Evolutionary conservation across 2,113 vertebrate genomes (phyloP).

Genomic region (Urocynchramus pylzowi): DNA sequence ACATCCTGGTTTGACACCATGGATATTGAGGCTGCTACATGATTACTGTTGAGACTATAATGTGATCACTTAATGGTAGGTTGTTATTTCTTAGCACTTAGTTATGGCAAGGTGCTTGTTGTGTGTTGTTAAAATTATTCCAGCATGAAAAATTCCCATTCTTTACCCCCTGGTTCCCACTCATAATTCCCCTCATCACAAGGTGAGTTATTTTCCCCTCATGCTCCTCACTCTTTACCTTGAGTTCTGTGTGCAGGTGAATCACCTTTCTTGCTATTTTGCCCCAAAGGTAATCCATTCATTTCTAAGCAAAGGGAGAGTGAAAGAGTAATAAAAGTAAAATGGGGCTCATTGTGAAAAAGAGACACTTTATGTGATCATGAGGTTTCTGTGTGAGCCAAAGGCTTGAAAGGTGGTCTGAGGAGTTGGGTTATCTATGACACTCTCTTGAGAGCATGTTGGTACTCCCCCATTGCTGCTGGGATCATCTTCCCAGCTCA

Average conservation of each 20-base stretch:
- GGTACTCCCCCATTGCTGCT: neutral
- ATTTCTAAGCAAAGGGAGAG: neutral
- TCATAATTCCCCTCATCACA: neutral
- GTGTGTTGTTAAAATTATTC: neutral
- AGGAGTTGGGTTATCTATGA: neutral
- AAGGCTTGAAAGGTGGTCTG: neutral
- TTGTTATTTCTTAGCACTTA: constrained; percentile 7
- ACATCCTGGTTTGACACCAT: neutral
- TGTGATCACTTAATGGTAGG: neutral
- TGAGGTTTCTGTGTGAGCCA: neutral
- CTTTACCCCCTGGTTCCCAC: neutral
- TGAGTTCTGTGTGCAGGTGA: neutral
- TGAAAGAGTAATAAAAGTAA: neutral
- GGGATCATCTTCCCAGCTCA: neutral
- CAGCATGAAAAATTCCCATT: neutral
- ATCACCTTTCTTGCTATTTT: neutral
- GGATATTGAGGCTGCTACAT: neutral
- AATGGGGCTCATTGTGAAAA: neutral
- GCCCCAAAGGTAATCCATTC: neutral
- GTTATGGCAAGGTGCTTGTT: neutral
- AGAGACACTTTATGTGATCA: neutral
- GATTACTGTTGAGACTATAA: neutral
- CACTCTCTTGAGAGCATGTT: neutral
- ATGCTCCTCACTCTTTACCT: neutral
- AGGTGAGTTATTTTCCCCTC: neutral